Evolutionary conservation across 2,888 invertebrate species (phyloP), one percentile per base, ranked within the genome.

Genomic region (Drosophila nr. perissopoda): DNA sequence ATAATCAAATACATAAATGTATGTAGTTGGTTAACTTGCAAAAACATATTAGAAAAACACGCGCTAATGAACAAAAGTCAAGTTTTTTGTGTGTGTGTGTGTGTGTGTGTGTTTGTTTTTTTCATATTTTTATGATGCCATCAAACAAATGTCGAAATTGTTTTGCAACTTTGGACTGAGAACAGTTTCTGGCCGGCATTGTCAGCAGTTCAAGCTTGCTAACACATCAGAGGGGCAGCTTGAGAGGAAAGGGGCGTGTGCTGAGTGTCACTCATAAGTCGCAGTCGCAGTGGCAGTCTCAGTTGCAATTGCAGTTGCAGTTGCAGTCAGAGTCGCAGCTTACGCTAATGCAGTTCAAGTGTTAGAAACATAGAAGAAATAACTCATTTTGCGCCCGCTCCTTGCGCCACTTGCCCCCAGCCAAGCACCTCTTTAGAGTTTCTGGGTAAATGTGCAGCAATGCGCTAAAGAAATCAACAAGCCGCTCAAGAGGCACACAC

Each of bases 321-420:
- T 71, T 63, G 54, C n/a, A 58, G 64, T 66, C 65, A 57, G 56
- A 38, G 67, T 69, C 62, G 63, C 82, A 82, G 86, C 85, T 85
- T 88, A 88, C 85, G 81, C 75, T 85, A 88, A 85, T 88, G 87
- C 85, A 86, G 88, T 81, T 85, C 89, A 85, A 85, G 85, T 85
- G 84, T 70, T 86, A 74, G 77, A 79, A 88, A 88, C 84, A 83
- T 85, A 79, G 71, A 81, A 86, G 76, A 88, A 83, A 74, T 84
- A 79, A 83, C 85, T 85, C 71, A 62, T 62, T 48, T 74, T 68
- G 40, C 52, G n/a, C n/a, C 33, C 3, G 21, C 51, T n/a, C 21
- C 27, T 3, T 54, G 27, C 11, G 54, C 27, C 38, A n/a, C 31
- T 18, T 25, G 2, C 31, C 25, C 40, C 29, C n/a, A 8, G 51